Evolutionary conservation across 2,888 invertebrate genomes (phyloP).

Genomic region (Ctenicera cuprea): DNA sequence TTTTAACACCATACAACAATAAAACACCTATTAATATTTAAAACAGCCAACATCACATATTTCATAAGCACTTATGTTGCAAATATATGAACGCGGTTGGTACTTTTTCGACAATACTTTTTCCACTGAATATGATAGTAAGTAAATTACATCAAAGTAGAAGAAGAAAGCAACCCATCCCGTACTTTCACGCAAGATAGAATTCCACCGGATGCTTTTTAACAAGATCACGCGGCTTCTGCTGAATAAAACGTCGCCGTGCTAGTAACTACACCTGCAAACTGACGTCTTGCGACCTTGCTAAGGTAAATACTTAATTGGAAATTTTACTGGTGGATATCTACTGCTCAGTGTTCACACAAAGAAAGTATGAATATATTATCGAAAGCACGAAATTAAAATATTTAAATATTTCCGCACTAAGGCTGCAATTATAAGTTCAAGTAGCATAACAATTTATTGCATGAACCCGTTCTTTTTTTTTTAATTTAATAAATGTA

Average conservation of each 20-base stretch:
- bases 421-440: not conserved
- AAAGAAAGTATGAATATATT: slow-evolving; percentile 42
- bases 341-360: not conserved
- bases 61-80: not conserved
- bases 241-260: slow-evolving; percentile 40
- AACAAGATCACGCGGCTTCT: slow-evolving; percentile 55
- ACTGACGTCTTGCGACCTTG: slow-evolving; percentile 57
- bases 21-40: not conserved
- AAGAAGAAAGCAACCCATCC: slow-evolving; percentile 42
- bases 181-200: slow-evolving; percentile 45
- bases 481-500: not conserved
- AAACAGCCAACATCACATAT: not conserved
- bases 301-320: slow-evolving; percentile 54
- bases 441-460: slow-evolving; percentile 5
- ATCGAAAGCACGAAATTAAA: slow-evolving; percentile 12
- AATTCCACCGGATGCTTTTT: slow-evolving; percentile 37
- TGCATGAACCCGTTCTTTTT: not conserved
- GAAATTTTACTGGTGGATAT: slow-evolving; percentile 44
- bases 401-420: slow-evolving; percentile 24
- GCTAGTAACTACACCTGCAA: slow-evolving; percentile 46
- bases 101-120: slow-evolving; percentile 5
- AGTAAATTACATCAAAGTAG: slow-evolving; percentile 6
- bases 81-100: not conserved
- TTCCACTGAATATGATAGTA: slow-evolving; percentile 12
- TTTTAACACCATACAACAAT: not conserved